Base-by-base conservation (phyloP, 2,888 invertebrate species). In the Lasioglossum malachurum region DNA sequence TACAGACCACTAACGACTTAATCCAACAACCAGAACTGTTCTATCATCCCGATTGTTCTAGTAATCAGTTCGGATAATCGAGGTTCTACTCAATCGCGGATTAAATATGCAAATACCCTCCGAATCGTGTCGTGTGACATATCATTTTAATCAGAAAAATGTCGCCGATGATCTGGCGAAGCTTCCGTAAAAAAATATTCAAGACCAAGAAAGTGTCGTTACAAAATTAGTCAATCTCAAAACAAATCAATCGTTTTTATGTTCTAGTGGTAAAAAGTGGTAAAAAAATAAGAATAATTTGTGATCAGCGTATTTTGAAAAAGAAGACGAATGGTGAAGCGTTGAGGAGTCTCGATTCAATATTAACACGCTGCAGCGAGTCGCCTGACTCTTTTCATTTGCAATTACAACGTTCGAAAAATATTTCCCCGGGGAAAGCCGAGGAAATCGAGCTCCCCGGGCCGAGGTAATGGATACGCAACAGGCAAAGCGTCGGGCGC, bases 391-490 rank as follows among this genome's bases (percentile, higher is more conserved):
- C 27, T 16, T 31, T 27, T 16, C 60, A 31, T 31, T 64, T 64
- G 60, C 27, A 64, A 64, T 64, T 64, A 16, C 12, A 31, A 16
- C 16, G 64, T 16, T 64, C 64, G 64, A 64, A 64, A 64, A 64
- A 64, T 64, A 31, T 31, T 31, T 64, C 16, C 64, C 64, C 1
- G 41, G 23, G 41, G 41, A 71, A 44, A 72, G 44, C 5, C 27
- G 44, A 72, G 44, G 16, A 44, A 44, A 44, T 44, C 27, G n/a
- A 27, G 44, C 10, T 31, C 46, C 16, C 31, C 7, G 64, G 72
- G 19, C 10, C n/a, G 71, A 41, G 67, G 64, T 16, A 77, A 60
- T 78, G 44, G 82, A 69, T 71, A 82, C 41, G 75, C 46, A 64
- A 75, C 31, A 60, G 38, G 75, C 69, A n/a, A 16, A 60, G 23